Percentiles rank a stretch among this genome's conserved stretches.
Conservation (phyloP, 2,797 vertebrate genomes). For the Epinephelus malabaricus region DNA sequence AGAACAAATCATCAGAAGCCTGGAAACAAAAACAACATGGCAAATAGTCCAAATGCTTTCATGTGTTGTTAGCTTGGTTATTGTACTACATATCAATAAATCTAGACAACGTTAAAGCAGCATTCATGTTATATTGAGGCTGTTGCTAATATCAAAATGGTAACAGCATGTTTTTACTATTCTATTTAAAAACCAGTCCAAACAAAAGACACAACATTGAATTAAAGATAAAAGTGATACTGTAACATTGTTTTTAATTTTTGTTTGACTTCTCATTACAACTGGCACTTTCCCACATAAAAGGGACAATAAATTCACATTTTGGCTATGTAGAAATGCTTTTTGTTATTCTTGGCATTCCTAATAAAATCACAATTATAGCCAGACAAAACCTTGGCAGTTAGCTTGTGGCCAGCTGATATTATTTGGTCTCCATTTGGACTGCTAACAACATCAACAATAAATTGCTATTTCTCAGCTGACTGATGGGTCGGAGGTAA, state of each 20-base stretch:
- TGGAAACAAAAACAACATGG: slow-evolving; percentile 35
- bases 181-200: slow-evolving; percentile 54
- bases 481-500: slow-evolving; percentile 54
- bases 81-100: slow-evolving; percentile 52
- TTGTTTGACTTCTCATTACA: slow-evolving; percentile 58
- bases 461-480: slow-evolving; percentile 38
- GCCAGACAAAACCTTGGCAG: slow-evolving; percentile 55
- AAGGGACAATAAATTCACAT: slow-evolving; percentile 74
- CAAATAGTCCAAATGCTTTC: slow-evolving; percentile 30
- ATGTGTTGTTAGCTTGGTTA: slow-evolving; percentile 52
- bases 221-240: slow-evolving; percentile 54
- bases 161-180: slow-evolving; percentile 51
- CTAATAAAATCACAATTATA: slow-evolving; percentile 53
- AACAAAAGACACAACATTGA: slow-evolving; percentile 51
- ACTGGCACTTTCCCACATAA: slow-evolving; percentile 68
- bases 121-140: slow-evolving; percentile 72
- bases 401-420: slow-evolving; percentile 46
- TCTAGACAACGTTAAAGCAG: slow-evolving; percentile 74
- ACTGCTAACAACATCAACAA: slow-evolving; percentile 49
- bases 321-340: slow-evolving; percentile 58
- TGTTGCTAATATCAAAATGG: slow-evolving; percentile 51
- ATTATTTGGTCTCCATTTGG: slow-evolving; percentile 73
- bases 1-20: slow-evolving; percentile 13
- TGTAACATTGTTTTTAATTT: slow-evolving; percentile 58
- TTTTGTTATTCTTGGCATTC: slow-evolving; percentile 43